A percentile compares a stretch with the other conserved stretches of the same genome.
Evolutionary conservation across 1,140 invertebrate genomes (phyloP).

Genomic region (Bombus turneri): DNA sequence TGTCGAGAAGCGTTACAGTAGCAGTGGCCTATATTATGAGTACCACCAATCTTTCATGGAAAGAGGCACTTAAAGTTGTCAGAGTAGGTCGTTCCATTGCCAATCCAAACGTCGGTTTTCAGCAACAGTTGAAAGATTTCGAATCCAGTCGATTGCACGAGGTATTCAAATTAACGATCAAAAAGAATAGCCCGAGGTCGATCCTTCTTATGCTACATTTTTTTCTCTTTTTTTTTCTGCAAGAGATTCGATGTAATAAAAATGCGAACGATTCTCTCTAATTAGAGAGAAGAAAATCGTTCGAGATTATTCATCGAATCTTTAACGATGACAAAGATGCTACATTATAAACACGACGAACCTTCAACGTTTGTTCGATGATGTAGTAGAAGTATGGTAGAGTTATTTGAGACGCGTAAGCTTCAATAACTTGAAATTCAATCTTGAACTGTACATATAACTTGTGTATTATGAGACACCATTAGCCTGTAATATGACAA

Average conservation of each 20-base stretch:
- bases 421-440: neutral
- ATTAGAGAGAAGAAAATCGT: neutral
- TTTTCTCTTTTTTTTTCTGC: neutral
- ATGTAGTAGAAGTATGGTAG: neutral
- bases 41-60: slow-evolving; percentile 94
- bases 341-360: neutral
- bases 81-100: slow-evolving; percentile 94
- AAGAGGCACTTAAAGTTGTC: slow-evolving; percentile 96
- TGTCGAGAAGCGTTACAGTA: slow-evolving; percentile 97
- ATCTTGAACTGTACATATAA: neutral
- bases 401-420: neutral
- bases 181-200: neutral
- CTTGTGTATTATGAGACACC: too few relatives aligned
- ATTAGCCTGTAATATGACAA: too few relatives aligned
- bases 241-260: neutral
- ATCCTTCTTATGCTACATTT: neutral
- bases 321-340: neutral
- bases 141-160: slow-evolving; percentile 91
- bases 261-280: neutral
- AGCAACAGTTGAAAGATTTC: slow-evolving; percentile 96
- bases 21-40: slow-evolving; percentile 98
- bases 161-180: slow-evolving; percentile 81
- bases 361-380: neutral
- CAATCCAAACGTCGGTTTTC: slow-evolving; percentile 98
- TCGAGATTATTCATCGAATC: neutral